Evolutionary conservation across 2,888 invertebrate species (phyloP), one percentile per base, ranked within the genome.

Genomic region (Drosophila buzzatii): DNA sequence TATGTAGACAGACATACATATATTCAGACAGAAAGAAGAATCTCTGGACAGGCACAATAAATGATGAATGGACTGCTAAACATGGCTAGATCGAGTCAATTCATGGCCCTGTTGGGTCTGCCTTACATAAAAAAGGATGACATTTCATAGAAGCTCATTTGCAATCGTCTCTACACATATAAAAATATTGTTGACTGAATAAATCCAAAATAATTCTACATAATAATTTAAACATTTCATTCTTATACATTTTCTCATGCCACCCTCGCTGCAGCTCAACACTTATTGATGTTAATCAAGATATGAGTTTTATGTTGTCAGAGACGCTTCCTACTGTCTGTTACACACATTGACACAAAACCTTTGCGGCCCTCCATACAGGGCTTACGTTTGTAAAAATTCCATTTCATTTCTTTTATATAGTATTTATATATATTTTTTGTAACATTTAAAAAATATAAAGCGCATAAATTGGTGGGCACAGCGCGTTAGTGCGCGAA

Each of bases 401-500:
- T 35, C 1, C 56, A 42, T 14, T 23, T 0, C 56, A 42, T 14
- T 71, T 9, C 8, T 16, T 23, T 35, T 20, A 10, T 35, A 8
- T 20, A 8, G 27, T 20, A n/a, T 49, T 31, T 27, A 3, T 27
- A 27, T 27, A 27, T 14, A 7, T 53, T 39, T 39, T 39, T 58
- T 76, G 71, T 51, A 70, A 73, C 70, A 79, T 79, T 76, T 76
- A 66, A 75, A 65, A 70, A 70, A 76, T 72, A 77, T 79, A 69
- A 65, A 20, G 70, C 77, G 74, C 81, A 85, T 88, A 85, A 85
- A 88, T 88, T 85, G 67, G 69, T 55, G 60, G 60, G 65, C 70
- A 78, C 82, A 64, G 52, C 49, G 85, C 89, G 85, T 83, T 84
- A 88, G 85, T 45, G 70, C 88, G 85, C 86, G 73, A 88, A 85